Evolutionary conservation across 1,140 invertebrate species (phyloP).

Genomic region (Panagrolaimus sp.): DNA sequence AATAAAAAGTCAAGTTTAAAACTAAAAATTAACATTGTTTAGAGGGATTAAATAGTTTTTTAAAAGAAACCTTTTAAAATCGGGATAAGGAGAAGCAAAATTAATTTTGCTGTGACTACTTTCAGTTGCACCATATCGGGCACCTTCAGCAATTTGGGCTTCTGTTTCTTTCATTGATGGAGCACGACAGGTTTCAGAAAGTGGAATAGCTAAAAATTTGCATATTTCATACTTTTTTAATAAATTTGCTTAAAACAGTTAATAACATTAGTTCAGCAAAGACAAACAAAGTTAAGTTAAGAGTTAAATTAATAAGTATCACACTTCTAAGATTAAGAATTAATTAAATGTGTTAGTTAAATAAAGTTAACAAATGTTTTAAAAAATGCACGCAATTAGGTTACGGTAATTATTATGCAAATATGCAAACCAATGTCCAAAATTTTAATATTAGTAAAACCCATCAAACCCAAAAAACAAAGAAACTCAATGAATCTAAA

Average conservation of each 20-base stretch:
- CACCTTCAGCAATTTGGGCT: conserved; percentile 26
- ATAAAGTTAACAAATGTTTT: neutral
- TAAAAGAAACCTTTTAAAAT: conserved; percentile 40
- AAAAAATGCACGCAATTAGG: neutral
- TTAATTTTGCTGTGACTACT: conserved; percentile 51
- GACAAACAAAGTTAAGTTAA: conserved; percentile 17
- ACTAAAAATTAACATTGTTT: conserved; percentile 29
- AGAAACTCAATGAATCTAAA: neutral
- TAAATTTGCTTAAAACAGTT: neutral
- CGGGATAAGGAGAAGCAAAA: conserved; percentile 51
- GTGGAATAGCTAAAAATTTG: conserved; percentile 9
- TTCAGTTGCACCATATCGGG: conserved; percentile 47
- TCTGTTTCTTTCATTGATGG: neutral
- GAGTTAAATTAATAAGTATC: neutral
- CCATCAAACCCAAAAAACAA: neutral
- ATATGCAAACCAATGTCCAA: no score
- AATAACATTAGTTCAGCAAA: neutral
- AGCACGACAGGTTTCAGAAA: conserved; percentile 14
- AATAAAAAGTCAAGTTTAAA: conserved; percentile 45
- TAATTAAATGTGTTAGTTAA: neutral
- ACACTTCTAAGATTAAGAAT: neutral
- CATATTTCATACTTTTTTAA: neutral
- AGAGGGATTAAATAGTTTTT: neutral
- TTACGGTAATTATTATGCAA: no score
- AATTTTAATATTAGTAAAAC: conserved; percentile 3